Conservation (phyloP, 2,797 vertebrate species). For the Catostomus latipinnis region DNA sequence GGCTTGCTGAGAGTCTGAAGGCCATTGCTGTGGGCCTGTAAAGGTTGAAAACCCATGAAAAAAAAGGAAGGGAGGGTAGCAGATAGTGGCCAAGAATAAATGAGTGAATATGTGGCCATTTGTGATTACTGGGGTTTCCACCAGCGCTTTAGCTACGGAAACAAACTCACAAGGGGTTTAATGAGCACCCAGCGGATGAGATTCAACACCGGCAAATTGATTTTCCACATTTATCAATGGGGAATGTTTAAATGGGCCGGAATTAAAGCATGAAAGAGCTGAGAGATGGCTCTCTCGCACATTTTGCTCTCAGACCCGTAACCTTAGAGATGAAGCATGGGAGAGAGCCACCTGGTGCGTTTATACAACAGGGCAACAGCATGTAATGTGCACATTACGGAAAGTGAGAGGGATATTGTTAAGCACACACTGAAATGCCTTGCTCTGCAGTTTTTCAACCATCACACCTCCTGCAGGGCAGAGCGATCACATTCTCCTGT, state of each 20-base stretch:
- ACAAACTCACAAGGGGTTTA: conserved; percentile 73
- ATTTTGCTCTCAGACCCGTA: conserved; percentile 20
- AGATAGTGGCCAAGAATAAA: not conserved
- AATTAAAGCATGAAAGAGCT: conserved; percentile 44
- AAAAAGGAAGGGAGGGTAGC: not conserved
- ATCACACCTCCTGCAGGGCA: conserved; percentile 36
- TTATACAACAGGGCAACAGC: conserved; percentile 16
- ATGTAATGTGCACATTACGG: conserved; percentile 20
- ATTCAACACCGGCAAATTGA: conserved; percentile 70
- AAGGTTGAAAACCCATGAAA: too few species aligned
- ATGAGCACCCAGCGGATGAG: conserved; percentile 65
- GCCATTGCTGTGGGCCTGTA: too few species aligned
- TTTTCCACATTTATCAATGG: conserved; percentile 71
- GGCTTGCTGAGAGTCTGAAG: too few species aligned
- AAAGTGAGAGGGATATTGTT: conserved; percentile 54
- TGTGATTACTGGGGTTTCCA: conserved; percentile 59
- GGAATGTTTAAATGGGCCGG: conserved; percentile 71
- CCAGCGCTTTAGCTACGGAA: conserved; percentile 68
- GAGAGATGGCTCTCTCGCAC: conserved; percentile 45
- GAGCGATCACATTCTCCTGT: conserved; percentile 29
- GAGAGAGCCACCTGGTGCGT: conserved; percentile 14
- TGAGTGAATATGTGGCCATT: conserved; percentile 53
- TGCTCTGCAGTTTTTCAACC: conserved; percentile 37
- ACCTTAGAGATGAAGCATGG: conserved; percentile 22
- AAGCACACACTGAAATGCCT: conserved; percentile 35